Base-by-base conservation (phyloP, 1,140 invertebrate genomes). In the Stratiolaelaps scimitus region DNA sequence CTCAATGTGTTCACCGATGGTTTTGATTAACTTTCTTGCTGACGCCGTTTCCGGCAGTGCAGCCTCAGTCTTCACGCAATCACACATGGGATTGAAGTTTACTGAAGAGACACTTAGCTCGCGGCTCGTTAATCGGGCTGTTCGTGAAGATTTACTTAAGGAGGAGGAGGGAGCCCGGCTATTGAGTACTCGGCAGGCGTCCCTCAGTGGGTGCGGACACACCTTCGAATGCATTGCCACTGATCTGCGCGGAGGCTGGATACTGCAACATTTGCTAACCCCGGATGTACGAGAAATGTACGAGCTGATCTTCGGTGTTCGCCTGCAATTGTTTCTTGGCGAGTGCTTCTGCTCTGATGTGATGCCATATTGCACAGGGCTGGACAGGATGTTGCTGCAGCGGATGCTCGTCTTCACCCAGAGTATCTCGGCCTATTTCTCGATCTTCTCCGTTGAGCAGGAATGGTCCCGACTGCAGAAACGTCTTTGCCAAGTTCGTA, bases 281-380 rank as follows among this genome's bases (percentile, higher is more conserved):
- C 53, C 53, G 15, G 53, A 60, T 26, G 53, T 60, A 15, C 53
- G 53, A 26, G 53, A 60, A 34, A 60, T 60, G 53, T 60, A 60
- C 23, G 53, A 60, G 26, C 17, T 60, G 34, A 60, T 60, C 26
- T 60, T 60, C 23, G 53, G 53, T n/a, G 34, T 34, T 26, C 53
- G 53, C 2, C 23, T 60, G 15, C 53, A 60, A 26, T 34, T 60
- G 15, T 60, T 60, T 34, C 53, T 60, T 15, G 53, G 53, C 26
- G 53, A 60, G 26, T 60, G 26, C 34, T 60, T 60, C 15, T 60
- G 53, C 34, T 15, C 53, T 2, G 53, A 60, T 23, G 53, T 60
- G 53, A 17, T 60, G 15, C 53, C 53, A 17, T 60, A 60, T 10
- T 17, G 26, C 26, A 60, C 23, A 26, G 53, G 53, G 4, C 26